These are phyloP conservation scores for Brachystomella parvula DNA, from an alignment of 1,140 invertebrate genomes.

Conservation along the genomic window DNA sequence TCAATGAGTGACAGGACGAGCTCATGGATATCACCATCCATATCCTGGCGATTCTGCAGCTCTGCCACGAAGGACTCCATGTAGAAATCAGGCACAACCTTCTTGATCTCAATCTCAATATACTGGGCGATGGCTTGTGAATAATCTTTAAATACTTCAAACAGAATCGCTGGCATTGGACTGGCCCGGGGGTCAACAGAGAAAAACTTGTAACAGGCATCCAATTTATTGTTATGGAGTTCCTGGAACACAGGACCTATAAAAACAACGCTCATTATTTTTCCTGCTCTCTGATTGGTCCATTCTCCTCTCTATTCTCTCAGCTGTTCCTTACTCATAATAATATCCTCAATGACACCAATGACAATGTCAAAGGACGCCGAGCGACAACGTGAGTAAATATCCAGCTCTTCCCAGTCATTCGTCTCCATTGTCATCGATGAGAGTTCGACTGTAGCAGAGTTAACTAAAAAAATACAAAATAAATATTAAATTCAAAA, in stretches of 20 bases:
- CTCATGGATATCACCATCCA: not conserved
- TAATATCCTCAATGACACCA: not conserved
- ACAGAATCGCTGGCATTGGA: not conserved
- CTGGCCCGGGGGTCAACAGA: not conserved
- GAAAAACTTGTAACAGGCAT: not conserved
- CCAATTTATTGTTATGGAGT: not conserved
- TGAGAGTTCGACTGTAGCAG: not conserved
- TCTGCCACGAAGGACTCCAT: not conserved
- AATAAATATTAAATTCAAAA: not conserved
- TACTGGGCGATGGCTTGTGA: not conserved
- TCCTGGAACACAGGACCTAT: not conserved
- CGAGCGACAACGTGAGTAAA: not conserved
- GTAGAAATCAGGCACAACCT: not conserved
- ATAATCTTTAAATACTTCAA: not conserved
- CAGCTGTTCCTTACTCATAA: constrained; percentile 1
- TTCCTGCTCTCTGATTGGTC: too few relatives aligned
- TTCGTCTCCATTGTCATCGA: not conserved
- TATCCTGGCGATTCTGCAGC: not conserved
- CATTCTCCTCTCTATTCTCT: too few relatives aligned
- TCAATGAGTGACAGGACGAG: not conserved
- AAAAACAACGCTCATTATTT: not conserved
- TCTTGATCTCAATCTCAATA: constrained; percentile 4
- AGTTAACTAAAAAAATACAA: not conserved
- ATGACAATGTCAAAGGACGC: not conserved
- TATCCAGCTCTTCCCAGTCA: constrained; percentile 8